These are phyloP conservation scores for Hirtodrosophila cameraria DNA, from an alignment of 2,888 invertebrate species.

Conservation along the genomic window DNA sequence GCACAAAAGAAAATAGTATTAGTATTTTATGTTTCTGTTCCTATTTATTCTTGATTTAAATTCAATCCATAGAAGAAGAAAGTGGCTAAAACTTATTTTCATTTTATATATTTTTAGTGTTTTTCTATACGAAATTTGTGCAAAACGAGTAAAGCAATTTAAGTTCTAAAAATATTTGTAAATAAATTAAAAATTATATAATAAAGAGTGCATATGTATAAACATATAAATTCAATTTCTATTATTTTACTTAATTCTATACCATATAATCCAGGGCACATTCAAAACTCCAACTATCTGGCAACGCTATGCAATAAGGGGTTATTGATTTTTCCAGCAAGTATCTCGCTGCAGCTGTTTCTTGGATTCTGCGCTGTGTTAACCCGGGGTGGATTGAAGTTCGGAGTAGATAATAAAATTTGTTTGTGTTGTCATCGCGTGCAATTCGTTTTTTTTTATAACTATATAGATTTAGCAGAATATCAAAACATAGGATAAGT, in stretches of 20 bases:
- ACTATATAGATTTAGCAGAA: slow-evolving; percentile 9
- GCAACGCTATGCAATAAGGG: slow-evolving; percentile 59
- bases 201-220: slow-evolving; percentile 71
- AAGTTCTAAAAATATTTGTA: slow-evolving; percentile 77
- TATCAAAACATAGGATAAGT: slow-evolving; percentile 5
- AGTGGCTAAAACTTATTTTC: slow-evolving; percentile 70
- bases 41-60: slow-evolving; percentile 81
- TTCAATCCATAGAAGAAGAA: slow-evolving; percentile 67
- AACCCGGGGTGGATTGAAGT: slow-evolving; percentile 65
- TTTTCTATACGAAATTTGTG: slow-evolving; percentile 72
- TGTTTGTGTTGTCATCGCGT: slow-evolving; percentile 66
- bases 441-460: slow-evolving; percentile 24
- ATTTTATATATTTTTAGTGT: slow-evolving; percentile 68
- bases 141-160: slow-evolving; percentile 67
- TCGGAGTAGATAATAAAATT: slow-evolving; percentile 61
- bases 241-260: neutral
- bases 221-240: slow-evolving; percentile 4
- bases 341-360: slow-evolving; percentile 57
- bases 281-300: slow-evolving; percentile 33
- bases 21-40: slow-evolving; percentile 81
- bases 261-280: neutral
- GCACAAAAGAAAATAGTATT: slow-evolving; percentile 72
- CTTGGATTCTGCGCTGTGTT: slow-evolving; percentile 59
- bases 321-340: slow-evolving; percentile 69
- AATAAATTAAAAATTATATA: slow-evolving; percentile 70